A percentile compares a stretch with the other conserved stretches of the same genome.
These are phyloP conservation scores for Buceros bicornis DNA, from an alignment of 2,797 vertebrate genomes.

Conservation along the genomic window DNA sequence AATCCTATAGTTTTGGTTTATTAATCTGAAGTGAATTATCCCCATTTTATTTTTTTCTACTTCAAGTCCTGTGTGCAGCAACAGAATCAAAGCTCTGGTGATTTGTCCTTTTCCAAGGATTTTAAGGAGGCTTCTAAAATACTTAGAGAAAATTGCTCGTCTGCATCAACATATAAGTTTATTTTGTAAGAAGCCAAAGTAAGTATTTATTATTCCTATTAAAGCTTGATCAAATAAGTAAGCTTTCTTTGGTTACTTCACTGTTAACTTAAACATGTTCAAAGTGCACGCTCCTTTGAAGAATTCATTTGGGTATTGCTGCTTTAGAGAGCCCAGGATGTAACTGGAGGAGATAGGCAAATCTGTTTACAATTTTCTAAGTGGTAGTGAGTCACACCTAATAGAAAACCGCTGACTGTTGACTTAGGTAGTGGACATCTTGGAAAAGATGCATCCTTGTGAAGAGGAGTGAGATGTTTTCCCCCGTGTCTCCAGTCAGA, in stretches of 20 bases:
- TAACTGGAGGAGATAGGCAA: background rate
- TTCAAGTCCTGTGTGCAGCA: background rate
- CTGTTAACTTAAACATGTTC: constrained; percentile 9
- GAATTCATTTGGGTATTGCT: background rate
- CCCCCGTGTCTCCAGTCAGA: background rate
- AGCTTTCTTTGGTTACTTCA: background rate
- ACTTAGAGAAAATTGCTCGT: background rate
- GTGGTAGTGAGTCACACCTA: background rate
- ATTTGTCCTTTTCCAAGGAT: background rate
- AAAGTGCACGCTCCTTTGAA: background rate
- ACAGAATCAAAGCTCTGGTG: constrained; percentile 1
- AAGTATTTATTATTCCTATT: background rate
- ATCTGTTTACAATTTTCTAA: background rate
- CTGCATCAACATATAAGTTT: background rate
- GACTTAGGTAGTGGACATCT: background rate
- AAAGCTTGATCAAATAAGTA: constrained; percentile 26
- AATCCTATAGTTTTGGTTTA: background rate
- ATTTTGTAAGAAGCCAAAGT: constrained; percentile 20
- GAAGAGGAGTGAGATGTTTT: background rate
- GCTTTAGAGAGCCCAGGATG: background rate
- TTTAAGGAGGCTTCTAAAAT: background rate
- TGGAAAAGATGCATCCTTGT: background rate
- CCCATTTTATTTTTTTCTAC: background rate
- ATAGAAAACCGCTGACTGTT: background rate
- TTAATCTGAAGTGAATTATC: background rate